phyloP scores from a whole-genome alignment of 1,140 invertebrate species.

The Cephus cinctus region DNA sequence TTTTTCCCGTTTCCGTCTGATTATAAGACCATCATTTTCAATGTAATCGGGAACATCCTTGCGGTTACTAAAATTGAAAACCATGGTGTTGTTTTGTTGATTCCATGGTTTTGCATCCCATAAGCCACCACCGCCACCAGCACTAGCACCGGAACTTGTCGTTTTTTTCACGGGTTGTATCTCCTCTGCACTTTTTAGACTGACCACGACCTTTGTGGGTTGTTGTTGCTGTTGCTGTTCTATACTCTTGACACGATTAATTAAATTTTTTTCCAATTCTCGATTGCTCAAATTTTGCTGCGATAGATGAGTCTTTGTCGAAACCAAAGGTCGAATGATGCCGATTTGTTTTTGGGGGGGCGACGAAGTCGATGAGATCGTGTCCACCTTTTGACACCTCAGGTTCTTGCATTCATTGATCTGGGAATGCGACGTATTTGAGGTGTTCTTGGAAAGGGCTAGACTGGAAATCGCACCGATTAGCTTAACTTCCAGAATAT shows the following conservation, averaged over 20 bases:
- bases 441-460: slow-evolving; percentile 33
- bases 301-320: slow-evolving; percentile 49
- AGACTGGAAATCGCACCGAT: slow-evolving; percentile 42
- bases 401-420: slow-evolving; percentile 44
- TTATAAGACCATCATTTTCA: slow-evolving; percentile 80
- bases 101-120: slow-evolving; percentile 60
- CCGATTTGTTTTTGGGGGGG: slow-evolving; percentile 60
- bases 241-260: slow-evolving; percentile 66
- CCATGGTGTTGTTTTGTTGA: slow-evolving; percentile 69
- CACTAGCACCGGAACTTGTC: slow-evolving; percentile 30
- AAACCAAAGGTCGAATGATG: slow-evolving; percentile 61
- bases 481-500: slow-evolving; percentile 28
- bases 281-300: slow-evolving; percentile 59
- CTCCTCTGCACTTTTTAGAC: slow-evolving; percentile 51
- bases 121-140: slow-evolving; percentile 39
- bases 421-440: slow-evolving; percentile 26
- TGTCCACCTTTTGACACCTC: slow-evolving; percentile 37
- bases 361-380: slow-evolving; percentile 27
- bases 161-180: slow-evolving; percentile 49
- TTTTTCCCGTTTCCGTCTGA: slow-evolving; percentile 65
- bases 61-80: slow-evolving; percentile 83
- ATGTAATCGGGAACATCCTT: slow-evolving; percentile 88
- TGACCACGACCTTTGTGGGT: slow-evolving; percentile 57
- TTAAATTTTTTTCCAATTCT: slow-evolving; percentile 71
- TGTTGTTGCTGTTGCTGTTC: too few relatives aligned